A percentile compares a stretch with the other conserved stretches of the same genome.
phyloP scores from a whole-genome alignment of 2,888 invertebrate genomes.

The Ligdia adustata region DNA sequence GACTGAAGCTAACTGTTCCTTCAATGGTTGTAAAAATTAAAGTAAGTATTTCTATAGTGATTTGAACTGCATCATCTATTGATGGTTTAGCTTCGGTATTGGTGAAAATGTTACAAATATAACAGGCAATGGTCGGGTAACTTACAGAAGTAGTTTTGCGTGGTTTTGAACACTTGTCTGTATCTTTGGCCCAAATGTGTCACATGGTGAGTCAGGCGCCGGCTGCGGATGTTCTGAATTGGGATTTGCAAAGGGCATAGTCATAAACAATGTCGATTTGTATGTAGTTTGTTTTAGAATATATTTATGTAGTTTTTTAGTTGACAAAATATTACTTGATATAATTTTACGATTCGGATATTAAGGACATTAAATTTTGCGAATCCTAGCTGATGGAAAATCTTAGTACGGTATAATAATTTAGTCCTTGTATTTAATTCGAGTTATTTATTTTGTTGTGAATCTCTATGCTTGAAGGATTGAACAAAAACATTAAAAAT shows the following conservation, averaged over 20 bases:
- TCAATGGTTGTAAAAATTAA: conserved; percentile 1
- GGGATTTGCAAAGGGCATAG: conserved; percentile 42
- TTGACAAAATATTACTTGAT: too few relatives aligned
- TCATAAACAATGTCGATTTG: conserved; percentile 29
- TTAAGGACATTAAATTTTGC: too few relatives aligned
- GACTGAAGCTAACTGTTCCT: background rate
- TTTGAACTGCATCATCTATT: conserved; percentile 24
- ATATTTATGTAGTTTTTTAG: too few relatives aligned
- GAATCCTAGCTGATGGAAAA: too few relatives aligned
- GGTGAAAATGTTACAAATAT: background rate
- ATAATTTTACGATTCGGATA: too few relatives aligned
- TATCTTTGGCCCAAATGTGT: conserved; percentile 73
- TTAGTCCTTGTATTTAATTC: too few relatives aligned
- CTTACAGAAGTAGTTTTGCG: background rate
- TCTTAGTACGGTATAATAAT: too few relatives aligned
- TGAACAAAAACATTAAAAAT: too few relatives aligned
- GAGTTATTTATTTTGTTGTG: too few relatives aligned
- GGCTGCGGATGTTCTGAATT: conserved; percentile 46
- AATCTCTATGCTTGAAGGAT: too few relatives aligned
- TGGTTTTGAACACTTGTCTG: conserved; percentile 28
- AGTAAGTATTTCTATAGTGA: conserved; percentile 5
- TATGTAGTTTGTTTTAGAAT: conserved; percentile 1
- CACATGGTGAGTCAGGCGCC: conserved; percentile 59
- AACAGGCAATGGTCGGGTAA: background rate
- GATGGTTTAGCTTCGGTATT: conserved; percentile 1